phyloP scores from a whole-genome alignment of 2,797 vertebrate genomes.

The Cheirogaleus major region DNA sequence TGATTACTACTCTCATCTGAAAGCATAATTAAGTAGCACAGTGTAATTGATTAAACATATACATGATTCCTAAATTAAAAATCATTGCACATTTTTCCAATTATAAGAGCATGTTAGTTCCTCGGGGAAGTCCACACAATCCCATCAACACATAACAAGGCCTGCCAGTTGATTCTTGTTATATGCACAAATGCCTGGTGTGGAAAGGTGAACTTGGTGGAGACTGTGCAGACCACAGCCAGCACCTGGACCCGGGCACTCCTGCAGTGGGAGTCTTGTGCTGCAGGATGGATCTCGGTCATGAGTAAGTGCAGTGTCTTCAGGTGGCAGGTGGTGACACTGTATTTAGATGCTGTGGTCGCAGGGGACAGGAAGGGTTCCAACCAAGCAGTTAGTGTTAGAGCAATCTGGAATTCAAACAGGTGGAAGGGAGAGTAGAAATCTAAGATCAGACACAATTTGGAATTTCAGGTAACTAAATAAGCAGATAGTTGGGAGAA shows the following conservation, averaged over 20 bases:
- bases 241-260: background rate
- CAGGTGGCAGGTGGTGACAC: fast-evolving
- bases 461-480: background rate
- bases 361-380: background rate
- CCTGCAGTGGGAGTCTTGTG: fast-evolving
- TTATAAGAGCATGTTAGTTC: background rate
- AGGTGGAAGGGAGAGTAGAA: background rate
- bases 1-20: background rate
- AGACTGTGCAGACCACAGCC: no score
- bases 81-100: background rate
- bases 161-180: background rate
- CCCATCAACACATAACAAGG: background rate
- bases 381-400: no score
- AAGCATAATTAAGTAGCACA: background rate
- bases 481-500: background rate
- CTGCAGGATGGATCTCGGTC: background rate
- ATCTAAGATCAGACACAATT: background rate
- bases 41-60: constrained; percentile 3
- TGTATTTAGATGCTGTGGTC: fast-evolving
- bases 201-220: background rate
- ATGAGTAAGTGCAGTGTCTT: fast-evolving
- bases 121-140: background rate
- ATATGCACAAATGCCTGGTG: background rate
- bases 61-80: constrained; percentile 51
- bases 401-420: background rate